phyloP scores from a whole-genome alignment of 2,888 invertebrate species.

The Chymomyza fuscimana region DNA sequence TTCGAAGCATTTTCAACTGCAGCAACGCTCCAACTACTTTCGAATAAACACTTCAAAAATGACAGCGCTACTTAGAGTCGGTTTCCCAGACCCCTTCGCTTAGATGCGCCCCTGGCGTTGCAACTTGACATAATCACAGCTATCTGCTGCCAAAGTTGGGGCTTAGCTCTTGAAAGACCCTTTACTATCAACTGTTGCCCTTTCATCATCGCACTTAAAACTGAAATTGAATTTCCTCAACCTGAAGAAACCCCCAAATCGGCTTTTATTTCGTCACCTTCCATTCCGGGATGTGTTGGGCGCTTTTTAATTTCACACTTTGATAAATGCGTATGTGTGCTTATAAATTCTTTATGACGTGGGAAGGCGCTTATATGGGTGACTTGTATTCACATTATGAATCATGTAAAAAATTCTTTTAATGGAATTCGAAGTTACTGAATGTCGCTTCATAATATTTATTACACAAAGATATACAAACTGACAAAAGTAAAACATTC shows the following conservation, averaged over 20 bases:
- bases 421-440: not conserved
- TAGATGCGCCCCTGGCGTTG: too few species aligned
- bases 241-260: not conserved
- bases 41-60: too few species aligned
- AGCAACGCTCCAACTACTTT: too few species aligned
- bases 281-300: not conserved
- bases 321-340: not conserved
- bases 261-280: not conserved
- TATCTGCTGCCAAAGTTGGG: too few species aligned
- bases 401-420: not conserved
- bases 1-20: too few species aligned
- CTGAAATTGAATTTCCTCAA: not conserved
- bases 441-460: not conserved
- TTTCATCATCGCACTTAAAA: not conserved
- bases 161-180: too few species aligned
- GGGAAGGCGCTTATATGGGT: not conserved
- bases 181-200: too few species aligned
- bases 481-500: constrained; percentile 20
- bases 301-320: not conserved
- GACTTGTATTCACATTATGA: not conserved
- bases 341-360: not conserved
- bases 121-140: too few species aligned
- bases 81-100: too few species aligned
- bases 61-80: too few species aligned
- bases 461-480: constrained; percentile 25